Base-by-base conservation (phyloP, 2,888 invertebrate genomes). In the Melanchra persicariae region DNA sequence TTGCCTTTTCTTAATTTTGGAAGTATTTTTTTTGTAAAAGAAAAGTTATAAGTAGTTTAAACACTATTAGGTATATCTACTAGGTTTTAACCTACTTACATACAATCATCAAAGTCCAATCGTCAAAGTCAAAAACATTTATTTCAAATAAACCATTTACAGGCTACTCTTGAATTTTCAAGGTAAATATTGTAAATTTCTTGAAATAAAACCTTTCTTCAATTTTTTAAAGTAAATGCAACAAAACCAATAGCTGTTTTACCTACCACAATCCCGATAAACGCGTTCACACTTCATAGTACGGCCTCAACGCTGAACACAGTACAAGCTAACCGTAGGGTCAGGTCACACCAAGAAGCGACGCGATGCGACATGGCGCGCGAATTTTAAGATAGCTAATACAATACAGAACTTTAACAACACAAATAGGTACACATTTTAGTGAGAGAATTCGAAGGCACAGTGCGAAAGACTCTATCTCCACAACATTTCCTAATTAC, bases 301-400 rank as follows among this genome's bases (percentile, higher is more conserved):
- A 26, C 15, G 15, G 24, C 24, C 47, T 45, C 59, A 49, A 37
- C 45, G 2, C 12, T 19, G 22, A 71, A 58, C 45, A 77, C 15
- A 12, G 40, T 43, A 40, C 47, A 61, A n/a, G 5, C 57, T 49
- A 70, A 75, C 74, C 74, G 68, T 69, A 57, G 24, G 43, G 59
- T 70, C 68, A 58, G 64, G 34, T 64, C 60, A 78, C 66, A 69
- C 60, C 55, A 69, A 64, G 59, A 60, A 61, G 70, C 37, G 60
- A 49, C 49, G 34, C 59, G 70, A 15, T 12, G 24, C 6, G 51
- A 22, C 10, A 15, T 19, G n/a, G n/a, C 17, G 8, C 47, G 7
- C 19, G 15, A 1, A 15, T 47, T 47, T 47, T 3, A 10, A 30
- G 19, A 54, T 26, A 54, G 1, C 5, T n/a, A 5, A 3, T 9